phyloP scores from a whole-genome alignment of 92 coral and sea anemone species.

The Bergia sp. region DNA sequence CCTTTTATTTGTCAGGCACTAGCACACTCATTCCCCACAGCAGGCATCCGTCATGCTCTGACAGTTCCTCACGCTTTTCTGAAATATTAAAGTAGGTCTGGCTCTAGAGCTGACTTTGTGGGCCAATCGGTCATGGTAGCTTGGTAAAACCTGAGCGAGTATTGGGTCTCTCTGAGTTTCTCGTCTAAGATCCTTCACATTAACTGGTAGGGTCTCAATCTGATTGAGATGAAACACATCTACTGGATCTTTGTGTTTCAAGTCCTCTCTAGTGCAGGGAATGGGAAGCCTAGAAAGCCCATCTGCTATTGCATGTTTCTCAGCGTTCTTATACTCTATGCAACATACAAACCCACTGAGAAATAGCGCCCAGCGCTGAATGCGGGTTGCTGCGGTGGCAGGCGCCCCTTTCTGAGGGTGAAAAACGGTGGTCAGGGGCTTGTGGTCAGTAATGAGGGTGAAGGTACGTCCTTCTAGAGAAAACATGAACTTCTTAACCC shows the following conservation, averaged over 20 bases:
- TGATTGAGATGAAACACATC: slow-evolving; percentile 36
- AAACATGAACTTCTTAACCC: slow-evolving; percentile 46
- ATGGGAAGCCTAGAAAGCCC: slow-evolving; percentile 41
- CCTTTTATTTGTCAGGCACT: too few relatives aligned
- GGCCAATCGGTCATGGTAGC: too few relatives aligned
- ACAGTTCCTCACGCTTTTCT: too few relatives aligned
- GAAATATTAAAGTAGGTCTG: not conserved
- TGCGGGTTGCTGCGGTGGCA: too few relatives aligned
- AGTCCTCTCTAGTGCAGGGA: slow-evolving; percentile 40
- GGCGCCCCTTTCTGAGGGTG: slow-evolving; percentile 20
- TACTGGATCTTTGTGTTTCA: too few relatives aligned
- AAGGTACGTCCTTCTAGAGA: slow-evolving; percentile 49
- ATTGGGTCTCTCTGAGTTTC: slow-evolving; percentile 41
- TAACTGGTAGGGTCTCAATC: slow-evolving; percentile 43
- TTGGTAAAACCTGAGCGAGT: slow-evolving; percentile 27
- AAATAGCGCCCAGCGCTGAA: too few relatives aligned
- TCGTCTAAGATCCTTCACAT: slow-evolving; percentile 10
- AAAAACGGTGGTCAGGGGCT: slow-evolving; percentile 43
- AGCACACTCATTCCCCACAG: slow-evolving; percentile 41
- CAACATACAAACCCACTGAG: slow-evolving; percentile 43
- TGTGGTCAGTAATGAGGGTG: slow-evolving; percentile 54
- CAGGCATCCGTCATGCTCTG: slow-evolving; percentile 47
- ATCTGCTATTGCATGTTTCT: slow-evolving; percentile 55
- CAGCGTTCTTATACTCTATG: slow-evolving; percentile 46
- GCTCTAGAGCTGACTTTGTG: too few relatives aligned